Evolutionary conservation across 2,113 vertebrate genomes (phyloP).

Genomic region (Ciconia boyciana): DNA sequence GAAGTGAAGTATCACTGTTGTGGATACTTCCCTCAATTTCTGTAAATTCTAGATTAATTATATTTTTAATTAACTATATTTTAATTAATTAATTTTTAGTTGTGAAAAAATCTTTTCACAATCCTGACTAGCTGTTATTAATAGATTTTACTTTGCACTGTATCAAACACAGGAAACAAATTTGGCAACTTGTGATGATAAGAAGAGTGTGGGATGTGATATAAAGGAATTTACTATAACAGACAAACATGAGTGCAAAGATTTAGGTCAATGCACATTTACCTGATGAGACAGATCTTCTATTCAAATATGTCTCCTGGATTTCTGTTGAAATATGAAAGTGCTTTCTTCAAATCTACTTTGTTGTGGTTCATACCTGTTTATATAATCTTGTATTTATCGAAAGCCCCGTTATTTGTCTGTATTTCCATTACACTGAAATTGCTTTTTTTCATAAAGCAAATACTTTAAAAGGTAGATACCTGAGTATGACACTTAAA

Average conservation of each 20-base stretch:
- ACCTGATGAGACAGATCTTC: not conserved
- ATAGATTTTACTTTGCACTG: not conserved
- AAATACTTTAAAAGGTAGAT: not conserved
- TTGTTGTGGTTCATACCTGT: not conserved
- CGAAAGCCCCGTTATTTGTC: not conserved
- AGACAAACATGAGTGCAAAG: not conserved
- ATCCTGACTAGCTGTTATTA: not conserved
- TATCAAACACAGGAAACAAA: not conserved
- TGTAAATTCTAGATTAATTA: not conserved
- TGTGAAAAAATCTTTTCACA: not conserved
- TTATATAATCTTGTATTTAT: not conserved
- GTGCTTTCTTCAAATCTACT: not conserved
- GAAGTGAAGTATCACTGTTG: not conserved
- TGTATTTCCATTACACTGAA: not conserved
- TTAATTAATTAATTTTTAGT: not conserved
- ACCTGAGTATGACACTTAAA: not conserved
- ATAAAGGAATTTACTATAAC: not conserved
- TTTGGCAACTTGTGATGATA: not conserved
- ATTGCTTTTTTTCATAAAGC: not conserved
- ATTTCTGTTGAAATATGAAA: not conserved
- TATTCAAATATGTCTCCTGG: not conserved
- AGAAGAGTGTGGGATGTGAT: not conserved
- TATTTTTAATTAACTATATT: not conserved
- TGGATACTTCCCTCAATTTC: not conserved
- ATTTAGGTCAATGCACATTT: not conserved